Evolutionary conservation across 2,113 vertebrate genomes (phyloP).

Genomic region (Brienomyrus brachyistius): DNA sequence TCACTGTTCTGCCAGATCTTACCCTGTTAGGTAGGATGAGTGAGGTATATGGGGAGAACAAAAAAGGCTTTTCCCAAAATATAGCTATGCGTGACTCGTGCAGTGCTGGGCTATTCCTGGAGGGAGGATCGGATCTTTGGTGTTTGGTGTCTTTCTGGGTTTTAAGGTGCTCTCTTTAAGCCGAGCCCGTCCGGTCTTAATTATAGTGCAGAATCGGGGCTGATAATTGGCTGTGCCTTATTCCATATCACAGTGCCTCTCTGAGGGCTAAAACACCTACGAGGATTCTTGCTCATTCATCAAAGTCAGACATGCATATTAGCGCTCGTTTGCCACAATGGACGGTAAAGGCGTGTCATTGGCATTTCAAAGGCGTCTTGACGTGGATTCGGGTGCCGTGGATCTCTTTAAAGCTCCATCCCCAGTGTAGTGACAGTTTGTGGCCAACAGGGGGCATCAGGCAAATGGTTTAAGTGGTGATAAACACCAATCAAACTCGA

Average conservation of each 20-base stretch:
- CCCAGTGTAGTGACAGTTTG: background rate
- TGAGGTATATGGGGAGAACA: background rate
- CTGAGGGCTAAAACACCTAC: background rate
- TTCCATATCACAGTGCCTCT: background rate
- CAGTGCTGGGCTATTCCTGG: too few relatives aligned
- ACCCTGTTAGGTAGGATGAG: background rate
- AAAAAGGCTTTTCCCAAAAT: background rate
- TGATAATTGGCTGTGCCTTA: background rate
- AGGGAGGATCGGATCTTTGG: background rate
- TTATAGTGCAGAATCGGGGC: background rate
- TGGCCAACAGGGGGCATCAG: background rate
- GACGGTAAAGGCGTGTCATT: slow-evolving; percentile 8
- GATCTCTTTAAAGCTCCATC: background rate
- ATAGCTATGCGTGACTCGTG: background rate
- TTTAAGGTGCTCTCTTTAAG: background rate
- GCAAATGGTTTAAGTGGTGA: background rate
- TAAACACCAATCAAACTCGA: background rate
- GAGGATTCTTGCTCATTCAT: background rate
- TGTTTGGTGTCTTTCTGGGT: background rate
- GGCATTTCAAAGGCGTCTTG: background rate
- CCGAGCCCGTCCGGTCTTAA: background rate
- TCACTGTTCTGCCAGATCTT: background rate
- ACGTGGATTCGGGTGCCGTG: background rate
- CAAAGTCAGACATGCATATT: background rate
- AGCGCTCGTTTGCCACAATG: background rate